These are phyloP conservation scores for Steinernema feltiae DNA, from an alignment of 1,140 invertebrate species.

Conservation along the genomic window DNA sequence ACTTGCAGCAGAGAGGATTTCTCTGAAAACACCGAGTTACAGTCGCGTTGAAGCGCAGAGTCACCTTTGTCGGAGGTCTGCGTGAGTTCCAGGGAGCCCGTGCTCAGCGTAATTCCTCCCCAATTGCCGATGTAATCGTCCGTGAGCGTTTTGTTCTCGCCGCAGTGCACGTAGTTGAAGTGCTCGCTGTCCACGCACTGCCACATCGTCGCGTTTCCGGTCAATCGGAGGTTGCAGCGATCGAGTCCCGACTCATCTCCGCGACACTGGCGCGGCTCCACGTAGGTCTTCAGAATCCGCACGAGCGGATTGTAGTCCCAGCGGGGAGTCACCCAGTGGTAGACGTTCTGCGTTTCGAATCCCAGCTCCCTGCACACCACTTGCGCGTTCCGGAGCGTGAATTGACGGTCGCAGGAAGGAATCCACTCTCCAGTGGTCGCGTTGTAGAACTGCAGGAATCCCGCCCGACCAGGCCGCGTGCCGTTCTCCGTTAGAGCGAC, in stretches of 20 bases:
- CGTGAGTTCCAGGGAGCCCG: constrained; percentile 73
- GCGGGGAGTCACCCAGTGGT: constrained; percentile 61
- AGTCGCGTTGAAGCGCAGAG: too few relatives aligned
- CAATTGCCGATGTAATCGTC: constrained; percentile 70
- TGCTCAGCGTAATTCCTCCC: constrained; percentile 88
- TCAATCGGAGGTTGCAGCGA: constrained; percentile 72
- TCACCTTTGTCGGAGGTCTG: constrained; percentile 21
- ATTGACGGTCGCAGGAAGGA: constrained; percentile 86
- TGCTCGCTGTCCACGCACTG: constrained; percentile 73
- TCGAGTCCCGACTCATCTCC: constrained; percentile 77
- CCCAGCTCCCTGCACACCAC: constrained; percentile 88
- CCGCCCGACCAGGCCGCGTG: constrained; percentile 58
- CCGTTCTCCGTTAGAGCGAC: constrained; percentile 53
- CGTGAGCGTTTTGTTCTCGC: constrained; percentile 57
- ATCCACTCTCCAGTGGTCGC: constrained; percentile 88
- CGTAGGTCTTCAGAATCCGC: constrained; percentile 78
- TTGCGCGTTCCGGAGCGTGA: constrained; percentile 85
- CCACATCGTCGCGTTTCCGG: constrained; percentile 71
- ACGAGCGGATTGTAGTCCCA: constrained; percentile 59
- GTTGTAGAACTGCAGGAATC: constrained; percentile 91
- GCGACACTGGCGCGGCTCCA: constrained; percentile 75
- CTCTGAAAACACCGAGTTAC: constrained; percentile 38
- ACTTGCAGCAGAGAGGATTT: constrained; percentile 73
- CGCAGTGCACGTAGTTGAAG: constrained; percentile 90
- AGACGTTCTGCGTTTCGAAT: constrained; percentile 78